A percentile compares a stretch with the other conserved stretches of the same genome.
Conservation (phyloP, 2,888 invertebrate genomes). For the Lucinisca nassula region DNA sequence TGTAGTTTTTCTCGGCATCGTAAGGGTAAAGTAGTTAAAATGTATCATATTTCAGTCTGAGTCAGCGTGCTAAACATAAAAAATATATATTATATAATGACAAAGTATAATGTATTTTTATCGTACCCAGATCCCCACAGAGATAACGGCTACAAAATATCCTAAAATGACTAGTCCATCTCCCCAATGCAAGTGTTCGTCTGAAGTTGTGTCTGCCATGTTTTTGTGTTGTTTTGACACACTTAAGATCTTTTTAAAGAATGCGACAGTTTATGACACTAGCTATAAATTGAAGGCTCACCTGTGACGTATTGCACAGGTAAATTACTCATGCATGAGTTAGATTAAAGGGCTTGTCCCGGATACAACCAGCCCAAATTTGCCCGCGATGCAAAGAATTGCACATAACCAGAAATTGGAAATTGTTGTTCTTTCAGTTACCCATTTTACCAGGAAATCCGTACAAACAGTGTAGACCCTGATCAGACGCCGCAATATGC, state of each 20-base stretch:
- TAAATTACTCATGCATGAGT: not conserved
- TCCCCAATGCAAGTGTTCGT: constrained; percentile 70
- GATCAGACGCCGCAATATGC: too few species aligned
- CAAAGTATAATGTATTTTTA: not conserved
- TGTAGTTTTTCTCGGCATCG: too few species aligned
- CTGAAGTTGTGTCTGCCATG: constrained; percentile 1
- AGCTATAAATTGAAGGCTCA: not conserved
- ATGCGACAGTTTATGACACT: not conserved
- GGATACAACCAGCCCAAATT: too few species aligned
- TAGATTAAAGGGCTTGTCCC: constrained; percentile 1
- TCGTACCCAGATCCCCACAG: constrained; percentile 76
- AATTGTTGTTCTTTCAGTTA: too few species aligned
- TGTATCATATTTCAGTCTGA: too few species aligned
- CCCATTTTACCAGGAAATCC: too few species aligned
- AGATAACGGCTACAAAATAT: constrained; percentile 75
- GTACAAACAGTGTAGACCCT: too few species aligned
- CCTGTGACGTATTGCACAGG: not conserved
- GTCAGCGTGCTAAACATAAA: too few species aligned
- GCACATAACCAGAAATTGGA: too few species aligned
- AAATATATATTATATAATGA: too few species aligned
- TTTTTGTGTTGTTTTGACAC: not conserved
- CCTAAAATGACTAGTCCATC: constrained; percentile 76
- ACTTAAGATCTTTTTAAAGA: not conserved
- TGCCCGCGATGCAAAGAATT: too few species aligned
- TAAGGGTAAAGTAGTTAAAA: too few species aligned